These are phyloP conservation scores for Chymomyza procnemis DNA, from an alignment of 2,888 invertebrate genomes.

Conservation along the genomic window DNA sequence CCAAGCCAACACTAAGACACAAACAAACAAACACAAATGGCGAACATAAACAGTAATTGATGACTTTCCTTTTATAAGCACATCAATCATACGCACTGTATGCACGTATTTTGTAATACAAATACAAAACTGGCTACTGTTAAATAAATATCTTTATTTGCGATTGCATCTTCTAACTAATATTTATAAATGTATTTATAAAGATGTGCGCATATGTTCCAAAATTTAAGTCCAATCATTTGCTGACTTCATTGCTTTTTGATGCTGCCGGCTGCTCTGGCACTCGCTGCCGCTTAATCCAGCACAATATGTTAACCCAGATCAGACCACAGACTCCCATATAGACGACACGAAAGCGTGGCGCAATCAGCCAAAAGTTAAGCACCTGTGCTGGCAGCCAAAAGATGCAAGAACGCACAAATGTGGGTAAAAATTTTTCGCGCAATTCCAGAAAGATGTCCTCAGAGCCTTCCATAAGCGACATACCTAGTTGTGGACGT, in stretches of 20 bases:
- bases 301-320: constrained; percentile 92
- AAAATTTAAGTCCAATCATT: constrained; percentile 37
- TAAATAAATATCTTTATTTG: constrained; percentile 46
- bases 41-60: constrained; percentile 61
- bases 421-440: constrained; percentile 86
- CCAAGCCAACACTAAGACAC: constrained; percentile 12
- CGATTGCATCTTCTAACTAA: constrained; percentile 12
- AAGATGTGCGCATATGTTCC: constrained; percentile 6
- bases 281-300: constrained; percentile 83
- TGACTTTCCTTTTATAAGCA: constrained; percentile 68
- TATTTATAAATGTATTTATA: constrained; percentile 18
- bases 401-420: constrained; percentile 87
- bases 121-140: constrained; percentile 36
- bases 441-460: constrained; percentile 86
- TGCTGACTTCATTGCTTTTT: constrained; percentile 5
- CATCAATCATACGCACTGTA: constrained; percentile 69
- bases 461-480: constrained; percentile 85
- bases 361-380: constrained; percentile 87
- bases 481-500: constrained; percentile 82
- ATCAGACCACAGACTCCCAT: constrained; percentile 88
- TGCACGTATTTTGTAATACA: constrained; percentile 28
- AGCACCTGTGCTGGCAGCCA: constrained; percentile 90
- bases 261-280: constrained; percentile 6
- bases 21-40: not conserved
- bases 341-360: constrained; percentile 86